Percentiles rank a stretch among this genome's conserved stretches.
Conservation (phyloP, 2,888 invertebrate species). For the Neoitamus cyanurus region DNA sequence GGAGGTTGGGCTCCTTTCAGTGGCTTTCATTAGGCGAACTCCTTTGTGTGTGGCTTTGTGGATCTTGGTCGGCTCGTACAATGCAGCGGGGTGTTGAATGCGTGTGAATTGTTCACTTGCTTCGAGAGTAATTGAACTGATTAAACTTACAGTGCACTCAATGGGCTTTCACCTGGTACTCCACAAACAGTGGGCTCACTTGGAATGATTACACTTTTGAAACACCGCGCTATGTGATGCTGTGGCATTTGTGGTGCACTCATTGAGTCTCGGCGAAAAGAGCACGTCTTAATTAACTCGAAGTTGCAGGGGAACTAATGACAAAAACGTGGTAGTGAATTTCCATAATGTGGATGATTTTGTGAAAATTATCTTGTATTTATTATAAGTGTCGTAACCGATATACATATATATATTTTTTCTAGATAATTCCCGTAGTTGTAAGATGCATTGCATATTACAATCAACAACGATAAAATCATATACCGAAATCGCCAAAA, state of each 20-base stretch:
- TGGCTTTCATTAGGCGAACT: constrained; percentile 15
- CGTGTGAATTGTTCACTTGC: constrained; percentile 52
- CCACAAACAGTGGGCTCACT: constrained; percentile 26
- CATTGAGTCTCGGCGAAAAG: neutral
- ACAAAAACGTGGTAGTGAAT: too few relatives aligned
- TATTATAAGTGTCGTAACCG: too few relatives aligned
- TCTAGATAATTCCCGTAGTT: too few relatives aligned
- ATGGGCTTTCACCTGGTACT: constrained; percentile 12
- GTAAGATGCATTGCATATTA: too few relatives aligned
- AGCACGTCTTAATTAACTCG: constrained; percentile 27
- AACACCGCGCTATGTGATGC: neutral
- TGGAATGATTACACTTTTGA: constrained; percentile 26
- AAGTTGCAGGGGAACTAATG: too few relatives aligned
- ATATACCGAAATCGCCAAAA: too few relatives aligned
- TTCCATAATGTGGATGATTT: too few relatives aligned
- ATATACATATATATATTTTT: too few relatives aligned
- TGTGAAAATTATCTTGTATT: too few relatives aligned
- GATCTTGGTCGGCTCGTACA: neutral
- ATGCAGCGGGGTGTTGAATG: constrained; percentile 37
- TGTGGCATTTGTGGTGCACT: neutral
- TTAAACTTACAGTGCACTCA: constrained; percentile 45
- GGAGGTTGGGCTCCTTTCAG: neutral
- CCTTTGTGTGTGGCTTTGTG: constrained; percentile 23
- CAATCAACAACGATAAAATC: too few relatives aligned
- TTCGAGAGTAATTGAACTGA: constrained; percentile 52